Evolutionary conservation across 2,113 vertebrate genomes (phyloP).

Genomic region (Coturnix japonica): DNA sequence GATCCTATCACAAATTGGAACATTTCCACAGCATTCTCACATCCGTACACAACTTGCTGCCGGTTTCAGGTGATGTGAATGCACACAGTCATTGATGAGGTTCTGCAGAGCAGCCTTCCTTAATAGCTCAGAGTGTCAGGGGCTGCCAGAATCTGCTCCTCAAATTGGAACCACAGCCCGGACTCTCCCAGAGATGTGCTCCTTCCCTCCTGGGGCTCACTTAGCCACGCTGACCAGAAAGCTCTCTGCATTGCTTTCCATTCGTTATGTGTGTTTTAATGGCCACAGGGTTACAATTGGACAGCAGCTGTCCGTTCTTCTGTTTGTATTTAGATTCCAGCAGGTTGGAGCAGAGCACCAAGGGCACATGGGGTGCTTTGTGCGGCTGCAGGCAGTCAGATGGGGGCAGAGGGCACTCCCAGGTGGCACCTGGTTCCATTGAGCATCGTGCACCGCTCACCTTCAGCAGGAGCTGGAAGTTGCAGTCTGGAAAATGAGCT

Average conservation of each 20-base stretch:
- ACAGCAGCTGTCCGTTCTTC: neutral
- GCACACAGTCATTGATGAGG: neutral
- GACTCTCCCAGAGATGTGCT: neutral
- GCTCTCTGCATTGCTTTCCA: neutral
- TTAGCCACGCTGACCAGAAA: neutral
- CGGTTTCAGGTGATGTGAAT: fast-evolving
- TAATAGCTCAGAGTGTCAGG: neutral
- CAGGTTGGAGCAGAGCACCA: neutral
- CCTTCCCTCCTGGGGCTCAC: neutral
- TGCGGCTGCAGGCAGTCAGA: fast-evolving
- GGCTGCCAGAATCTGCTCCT: neutral
- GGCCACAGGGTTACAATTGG: too few species aligned
- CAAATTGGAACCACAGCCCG: neutral
- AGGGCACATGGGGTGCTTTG: fast-evolving
- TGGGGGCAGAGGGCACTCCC: fast-evolving
- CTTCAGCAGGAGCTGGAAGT: neutral
- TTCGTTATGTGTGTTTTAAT: neutral
- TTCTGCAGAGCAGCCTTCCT: neutral
- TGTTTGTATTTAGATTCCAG: neutral
- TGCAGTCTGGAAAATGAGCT: neutral
- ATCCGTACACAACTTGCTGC: fast-evolving
- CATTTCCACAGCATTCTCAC: neutral
- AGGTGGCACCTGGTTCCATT: fast-evolving
- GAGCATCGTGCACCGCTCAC: fast-evolving
- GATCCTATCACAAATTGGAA: neutral